These are phyloP conservation scores for Apocrypta bakeri DNA, from an alignment of 1,140 invertebrate species.

Conservation along the genomic window DNA sequence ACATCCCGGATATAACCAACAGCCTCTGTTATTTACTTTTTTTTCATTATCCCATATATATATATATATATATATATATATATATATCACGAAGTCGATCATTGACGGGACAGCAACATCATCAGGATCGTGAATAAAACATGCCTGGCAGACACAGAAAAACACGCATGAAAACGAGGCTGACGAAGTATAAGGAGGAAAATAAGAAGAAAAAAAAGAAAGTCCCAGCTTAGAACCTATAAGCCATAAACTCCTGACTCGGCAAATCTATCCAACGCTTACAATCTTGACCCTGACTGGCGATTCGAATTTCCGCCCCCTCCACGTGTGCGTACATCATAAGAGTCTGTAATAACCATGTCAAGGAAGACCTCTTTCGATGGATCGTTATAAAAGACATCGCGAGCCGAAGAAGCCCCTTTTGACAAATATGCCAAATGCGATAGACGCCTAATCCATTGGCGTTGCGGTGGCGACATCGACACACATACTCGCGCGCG, in stretches of 20 bases:
- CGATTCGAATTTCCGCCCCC: too few relatives aligned
- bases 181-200: too few relatives aligned
- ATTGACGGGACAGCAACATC: too few relatives aligned
- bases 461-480: too few relatives aligned
- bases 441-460: neutral
- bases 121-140: neutral
- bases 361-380: slow-evolving; percentile 5
- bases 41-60: too few relatives aligned
- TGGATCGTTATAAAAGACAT: slow-evolving; percentile 1
- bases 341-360: slow-evolving; percentile 2
- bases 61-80: too few relatives aligned
- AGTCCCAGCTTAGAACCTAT: neutral
- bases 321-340: neutral
- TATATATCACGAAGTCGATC: too few relatives aligned
- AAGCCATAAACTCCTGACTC: slow-evolving; percentile 3
- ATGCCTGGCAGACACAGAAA: neutral
- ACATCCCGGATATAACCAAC: too few relatives aligned
- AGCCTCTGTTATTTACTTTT: too few relatives aligned
- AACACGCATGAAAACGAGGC: too few relatives aligned
- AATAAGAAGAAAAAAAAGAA: neutral
- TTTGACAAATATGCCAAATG: slow-evolving; percentile 36
- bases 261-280: neutral
- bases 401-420: slow-evolving; percentile 37
- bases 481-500: too few relatives aligned
- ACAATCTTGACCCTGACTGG: neutral